Base-by-base conservation (phyloP, 2,888 invertebrate species). In the Dasysyrphus albostriatus region DNA sequence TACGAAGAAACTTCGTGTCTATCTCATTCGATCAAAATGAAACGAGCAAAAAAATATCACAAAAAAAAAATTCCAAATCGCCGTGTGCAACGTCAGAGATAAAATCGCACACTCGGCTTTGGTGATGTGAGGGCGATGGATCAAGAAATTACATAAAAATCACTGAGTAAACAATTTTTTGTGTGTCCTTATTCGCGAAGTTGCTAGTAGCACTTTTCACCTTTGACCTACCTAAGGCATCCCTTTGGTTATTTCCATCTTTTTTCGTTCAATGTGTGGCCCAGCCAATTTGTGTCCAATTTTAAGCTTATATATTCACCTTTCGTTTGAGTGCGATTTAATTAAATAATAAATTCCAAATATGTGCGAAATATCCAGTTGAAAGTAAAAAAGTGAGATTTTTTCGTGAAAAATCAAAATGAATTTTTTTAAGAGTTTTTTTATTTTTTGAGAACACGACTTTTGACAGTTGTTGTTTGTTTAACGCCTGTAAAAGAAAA, bases 211-310 rank as follows among this genome's bases (percentile, higher is more conserved):
- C 89, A 89, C 88, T 89, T 88, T 89, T 88, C 88, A 89, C 90
- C 91, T 91, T 92, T 91, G 92, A 92, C 92, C 92, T 92, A 92
- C 92, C 92, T 91, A 91, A 91, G 89, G 88, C 88, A 88, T 81
- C 90, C 89, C 90, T 90, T 90, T 91, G 90, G 90, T 59, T 70
- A 83, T 83, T 75, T 87, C 39, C 87, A 83, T 78, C 69, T 74
- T 75, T 84, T 78, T 72, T 87, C 69, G 65, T 59, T 70, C 34
- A 54, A 70, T 74, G 65, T 32, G 72, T 54, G 75, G 44, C 75
- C 63, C 49, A 49, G 72, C 49, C 58, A 65, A 75, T 67, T 65
- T 77, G 32, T 61, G 69, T 59, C 32, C 61, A 83, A 79, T 75
- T 72, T 72, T 61, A 74, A 72, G 79, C 74, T 87, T 54, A 75